Conservation (phyloP, 2,888 invertebrate genomes). For the Eulithis prunata region DNA sequence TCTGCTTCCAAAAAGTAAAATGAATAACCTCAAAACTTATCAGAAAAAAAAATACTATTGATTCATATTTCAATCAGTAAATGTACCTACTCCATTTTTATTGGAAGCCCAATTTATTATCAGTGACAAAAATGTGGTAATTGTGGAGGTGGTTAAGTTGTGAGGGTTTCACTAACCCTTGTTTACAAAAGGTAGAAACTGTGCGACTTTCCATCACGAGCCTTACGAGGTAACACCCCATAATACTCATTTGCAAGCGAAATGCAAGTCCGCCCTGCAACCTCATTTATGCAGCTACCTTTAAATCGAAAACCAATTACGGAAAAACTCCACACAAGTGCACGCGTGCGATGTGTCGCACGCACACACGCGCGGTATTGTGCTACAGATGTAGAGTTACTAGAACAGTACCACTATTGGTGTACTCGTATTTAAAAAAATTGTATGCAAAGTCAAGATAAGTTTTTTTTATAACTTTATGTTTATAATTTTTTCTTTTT, state of each 20-base stretch:
- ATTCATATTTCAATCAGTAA: too few relatives aligned
- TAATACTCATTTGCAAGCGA: conserved; percentile 42
- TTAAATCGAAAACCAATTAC: conserved; percentile 81
- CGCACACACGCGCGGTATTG: conserved; percentile 49
- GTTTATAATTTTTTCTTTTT: too few relatives aligned
- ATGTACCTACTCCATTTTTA: too few relatives aligned
- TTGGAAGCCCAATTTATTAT: too few relatives aligned
- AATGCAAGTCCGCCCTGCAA: conserved; percentile 44
- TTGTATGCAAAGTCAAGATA: too few relatives aligned
- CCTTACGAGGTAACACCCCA: conserved; percentile 30
- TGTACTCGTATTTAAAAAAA: too few relatives aligned
- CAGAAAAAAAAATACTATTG: too few relatives aligned
- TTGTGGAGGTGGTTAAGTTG: not conserved
- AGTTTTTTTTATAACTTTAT: too few relatives aligned
- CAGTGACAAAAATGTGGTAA: too few relatives aligned
- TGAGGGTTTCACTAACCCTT: not conserved
- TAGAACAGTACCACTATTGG: conserved; percentile 30
- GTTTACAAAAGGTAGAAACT: not conserved
- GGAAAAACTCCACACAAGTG: conserved; percentile 72
- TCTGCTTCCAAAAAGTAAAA: not conserved
- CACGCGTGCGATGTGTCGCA: conserved; percentile 56
- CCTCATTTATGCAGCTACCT: conserved; percentile 52
- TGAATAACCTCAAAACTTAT: too few relatives aligned
- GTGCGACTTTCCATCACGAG: conserved; percentile 21
- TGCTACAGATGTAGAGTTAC: conserved; percentile 25